Base-by-base conservation (phyloP, 2,113 vertebrate genomes). In the Ochotona curzoniae region DNA sequence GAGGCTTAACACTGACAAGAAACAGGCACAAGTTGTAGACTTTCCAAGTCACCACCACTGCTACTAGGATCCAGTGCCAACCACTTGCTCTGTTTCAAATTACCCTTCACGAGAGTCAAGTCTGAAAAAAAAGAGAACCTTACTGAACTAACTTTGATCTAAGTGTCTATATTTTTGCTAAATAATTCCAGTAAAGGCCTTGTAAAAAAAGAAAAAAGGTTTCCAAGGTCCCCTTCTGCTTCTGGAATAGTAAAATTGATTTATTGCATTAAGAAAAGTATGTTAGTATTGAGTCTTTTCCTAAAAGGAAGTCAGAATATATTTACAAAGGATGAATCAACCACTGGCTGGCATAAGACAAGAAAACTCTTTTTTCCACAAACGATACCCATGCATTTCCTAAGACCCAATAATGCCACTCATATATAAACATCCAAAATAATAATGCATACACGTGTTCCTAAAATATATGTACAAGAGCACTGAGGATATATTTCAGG, bases 11-110 rank as follows among this genome's bases (percentile, higher is more conserved):
- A 79, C 66, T 74, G 87, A 83, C 20, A 69, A 80, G 76, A 87
- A 87, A 20, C 23, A 57, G 61, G 15, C 74, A 90, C 28, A 83
- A 63, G 90, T 78, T 6, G 14, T 79, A 83, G 49, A 74, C 14
- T 79, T n/a, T 83, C 28, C 85, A 73, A 83, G n/a, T 78, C 71
- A 35, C 30, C 17, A 30, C 23, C 44, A n/a, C 61, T 90, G 17
- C 57, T 61, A 51, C 25, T 51, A 60, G 57, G 26, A 94, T n/a
- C 13, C 13, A 89, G 82, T 78, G 26, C 14, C 47, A 83, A 66
- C 20, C 5, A 32, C 83, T 87, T 86, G 30, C 78, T 92, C 86
- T 94, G 11, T 67, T 92, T 94, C 63, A 32, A 89, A 95, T 70
- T 74, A 80, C 9, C 63, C 5, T 92, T 15, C 26, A 78, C 14